Base-by-base conservation (phyloP, 2,797 vertebrate species). In the Catamblyrhynchus diadema region DNA sequence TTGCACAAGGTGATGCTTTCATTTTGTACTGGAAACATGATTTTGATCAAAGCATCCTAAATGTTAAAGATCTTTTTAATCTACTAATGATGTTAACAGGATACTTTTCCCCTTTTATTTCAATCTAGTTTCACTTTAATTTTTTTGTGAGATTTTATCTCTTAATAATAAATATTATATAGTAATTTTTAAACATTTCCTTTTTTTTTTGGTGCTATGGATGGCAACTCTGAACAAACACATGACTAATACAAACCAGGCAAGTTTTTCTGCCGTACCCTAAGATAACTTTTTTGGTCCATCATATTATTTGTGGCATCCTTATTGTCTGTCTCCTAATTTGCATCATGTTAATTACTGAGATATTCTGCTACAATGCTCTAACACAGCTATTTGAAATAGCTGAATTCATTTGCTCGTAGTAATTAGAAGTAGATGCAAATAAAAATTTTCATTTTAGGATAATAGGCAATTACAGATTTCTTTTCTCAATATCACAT, bases 261-360 rank as follows among this genome's bases (percentile, higher is more conserved):
- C 8, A 90, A 65, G 17, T 21, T 81, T 81, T 92, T 81, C 59
- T 67, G 5, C 7, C 30, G 3, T 61, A n/a, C 4, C 2, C 12
- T 50, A 61, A 77, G 80, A 66, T 35, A 86, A 71, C 6, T 16
- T 88, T 89, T 90, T 81, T 48, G 12, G 30, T 19, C 30, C 23
- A 27, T 54, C 65, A 37, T 39, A 59, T 21, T 56, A 23, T 81
- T 92, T 81, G 12, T 32, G 37, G 8, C 32, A 45, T 61, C 33
- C 9, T 72, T 83, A 81, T 83, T 72, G 16, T 53, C 39, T 74
- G 6, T 35, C 14, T 89, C 14, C 9, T 72, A 91, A 56, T 95
- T 93, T 75, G 33, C 51, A 70, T 89, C 69, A 61, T 67, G 37
- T 86, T 94, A 96, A 83, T 93, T 92, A 86, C 54, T 79, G 69